Percentiles rank a stretch among this genome's conserved stretches.
These are phyloP conservation scores for Brachionus rubens DNA, from an alignment of 1,140 invertebrate genomes.

Conservation along the genomic window DNA sequence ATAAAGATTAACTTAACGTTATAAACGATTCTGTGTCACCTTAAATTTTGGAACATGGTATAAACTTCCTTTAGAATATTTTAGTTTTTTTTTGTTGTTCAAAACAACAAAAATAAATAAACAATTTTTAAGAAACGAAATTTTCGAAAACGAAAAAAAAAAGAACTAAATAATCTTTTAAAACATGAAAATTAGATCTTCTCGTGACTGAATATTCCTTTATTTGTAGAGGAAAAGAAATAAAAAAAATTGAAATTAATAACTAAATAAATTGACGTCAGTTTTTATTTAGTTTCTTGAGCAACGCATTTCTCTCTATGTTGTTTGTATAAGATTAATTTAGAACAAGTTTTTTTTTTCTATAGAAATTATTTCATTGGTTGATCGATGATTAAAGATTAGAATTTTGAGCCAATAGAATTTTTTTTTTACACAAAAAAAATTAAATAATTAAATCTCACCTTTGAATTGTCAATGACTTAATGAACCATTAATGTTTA, in stretches of 20 bases:
- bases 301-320: neutral
- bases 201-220: slow-evolving; percentile 43
- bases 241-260: slow-evolving; percentile 16
- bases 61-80: neutral
- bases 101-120: neutral
- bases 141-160: neutral
- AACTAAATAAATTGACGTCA: slow-evolving; percentile 45
- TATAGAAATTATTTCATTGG: no score
- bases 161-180: slow-evolving; percentile 31
- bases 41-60: neutral
- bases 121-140: neutral
- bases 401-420: no score
- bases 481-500: neutral
- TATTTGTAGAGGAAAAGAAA: slow-evolving; percentile 9
- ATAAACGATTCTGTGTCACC: neutral
- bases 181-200: slow-evolving; percentile 21
- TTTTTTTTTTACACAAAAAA: no score
- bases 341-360: no score
- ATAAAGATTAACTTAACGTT: slow-evolving; percentile 22
- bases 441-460: slow-evolving; percentile 35
- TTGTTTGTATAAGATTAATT: no score
- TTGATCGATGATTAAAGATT: no score
- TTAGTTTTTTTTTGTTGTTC: no score
- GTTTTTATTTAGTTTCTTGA: slow-evolving; percentile 20
- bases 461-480: slow-evolving; percentile 18